phyloP scores from a whole-genome alignment of 1,140 invertebrate species.

The Polyergus mexicanus region DNA sequence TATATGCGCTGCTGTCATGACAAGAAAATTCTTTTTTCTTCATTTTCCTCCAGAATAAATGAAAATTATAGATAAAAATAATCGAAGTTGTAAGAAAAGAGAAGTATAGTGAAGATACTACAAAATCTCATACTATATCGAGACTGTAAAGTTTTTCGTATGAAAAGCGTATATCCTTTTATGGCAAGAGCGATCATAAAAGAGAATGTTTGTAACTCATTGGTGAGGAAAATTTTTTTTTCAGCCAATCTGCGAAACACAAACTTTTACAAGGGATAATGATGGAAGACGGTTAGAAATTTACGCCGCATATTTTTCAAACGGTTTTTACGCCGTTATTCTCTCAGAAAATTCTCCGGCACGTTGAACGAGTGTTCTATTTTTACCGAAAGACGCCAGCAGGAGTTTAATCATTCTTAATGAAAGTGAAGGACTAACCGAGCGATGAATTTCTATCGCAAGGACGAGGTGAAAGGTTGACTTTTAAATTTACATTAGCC shows the following conservation, averaged over 20 bases:
- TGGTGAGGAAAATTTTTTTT: conserved; percentile 22
- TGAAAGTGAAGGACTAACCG: conserved; percentile 57
- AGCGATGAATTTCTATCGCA: conserved; percentile 67
- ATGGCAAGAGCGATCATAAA: conserved; percentile 33
- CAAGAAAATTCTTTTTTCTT: neutral
- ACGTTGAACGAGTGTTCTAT: conserved; percentile 36
- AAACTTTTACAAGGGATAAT: conserved; percentile 29
- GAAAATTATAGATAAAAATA: neutral
- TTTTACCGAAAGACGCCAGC: conserved; percentile 45
- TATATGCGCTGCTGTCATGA: neutral
- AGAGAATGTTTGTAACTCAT: conserved; percentile 39
- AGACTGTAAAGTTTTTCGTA: conserved; percentile 31
- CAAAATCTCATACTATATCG: conserved; percentile 19
- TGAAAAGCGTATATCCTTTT: conserved; percentile 32
- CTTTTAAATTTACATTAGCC: conserved; percentile 70
- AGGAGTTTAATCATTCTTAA: conserved; percentile 57
- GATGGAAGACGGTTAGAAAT: conserved; percentile 17
- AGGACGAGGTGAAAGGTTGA: conserved; percentile 53
- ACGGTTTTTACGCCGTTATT: conserved; percentile 7
- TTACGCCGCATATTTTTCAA: conserved; percentile 45
- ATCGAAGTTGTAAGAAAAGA: conserved; percentile 7
- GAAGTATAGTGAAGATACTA: neutral
- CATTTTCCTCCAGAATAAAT: neutral
- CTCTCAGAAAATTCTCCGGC: conserved; percentile 35
- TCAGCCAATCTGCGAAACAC: conserved; percentile 49